Base-by-base conservation (phyloP, 2,888 invertebrate genomes). In the Linnaemya tessellans region DNA sequence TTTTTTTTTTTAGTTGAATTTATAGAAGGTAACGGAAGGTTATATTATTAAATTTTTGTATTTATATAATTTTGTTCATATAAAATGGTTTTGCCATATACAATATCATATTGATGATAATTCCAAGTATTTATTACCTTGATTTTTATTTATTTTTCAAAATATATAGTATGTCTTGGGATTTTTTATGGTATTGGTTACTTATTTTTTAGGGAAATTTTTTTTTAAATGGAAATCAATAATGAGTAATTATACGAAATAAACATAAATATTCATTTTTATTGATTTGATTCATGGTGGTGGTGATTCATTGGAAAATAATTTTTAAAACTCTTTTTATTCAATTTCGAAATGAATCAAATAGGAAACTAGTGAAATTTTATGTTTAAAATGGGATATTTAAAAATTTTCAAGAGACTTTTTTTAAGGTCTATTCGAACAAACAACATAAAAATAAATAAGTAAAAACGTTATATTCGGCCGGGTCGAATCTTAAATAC, bases 21-120 rank as follows among this genome's bases (percentile, higher is more conserved):
- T 86, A 58, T 86, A 79, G 84, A 79, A 86, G 87, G 84, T 87
- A 87, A 87, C 87, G 87, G 87, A 86, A 87, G 85, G 85, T 85
- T 85, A 82, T 75, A 85, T 82, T 82, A 62, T 81, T 58, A 65
- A 62, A 38, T 64, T 68, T 83, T 67, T 78, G 54, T 77, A 15
- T 71, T 64, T 70, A 56, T 73, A 75, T 65, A 70, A 64, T 46
- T 81, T 80, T 73, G 41, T 73, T 62, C 35, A 73, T 54, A 71
- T 58, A 75, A 82, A 82, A 82, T 80, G 82, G 75, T 82, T 80
- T 74, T 67, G 71, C 67, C 82, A 80, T 82, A 82, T 60, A 30
- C 30, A 30, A 30, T 5, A 46, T 71, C 49, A 49, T 83, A 78
- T 80, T 18, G n/a, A 35, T 41, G 68, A 67, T 68, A n/a, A 60